Base-by-base conservation (phyloP, 2,113 vertebrate genomes). In the Eira barbara region DNA sequence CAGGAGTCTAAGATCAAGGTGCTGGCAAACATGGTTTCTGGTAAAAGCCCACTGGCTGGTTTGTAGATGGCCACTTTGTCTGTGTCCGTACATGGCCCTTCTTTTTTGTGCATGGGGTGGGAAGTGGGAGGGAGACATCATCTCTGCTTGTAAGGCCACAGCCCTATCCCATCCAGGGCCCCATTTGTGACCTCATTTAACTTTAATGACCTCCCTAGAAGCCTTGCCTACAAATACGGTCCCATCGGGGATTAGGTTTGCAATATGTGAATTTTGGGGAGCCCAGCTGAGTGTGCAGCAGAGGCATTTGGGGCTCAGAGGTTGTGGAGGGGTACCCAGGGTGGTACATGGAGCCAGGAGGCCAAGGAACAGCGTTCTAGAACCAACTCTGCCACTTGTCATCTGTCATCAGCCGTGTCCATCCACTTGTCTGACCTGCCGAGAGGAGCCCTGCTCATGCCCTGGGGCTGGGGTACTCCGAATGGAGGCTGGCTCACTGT, bases 281-380 rank as follows among this genome's bases (percentile, higher is more conserved):
- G 4, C n/a, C 14, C 2, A 6, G 1, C n/a, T 59, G 59, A 2
- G 6, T 25, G 1, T 42, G 7, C 0, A 27, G 11, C 25, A 15
- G 57, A 59, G 63, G 18, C 4, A 4, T 42, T 6, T 1, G 25
- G 71, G 25, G 29, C 12, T 34, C 15, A 0, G 61, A 14, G 25
- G 1, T 0, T 0, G 3, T 25, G 34, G 23, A 17, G 5, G 36
- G 31, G 25, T 0, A 0, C 3, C 31, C 2, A 1, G 17, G 45
- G 18, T 21, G 36, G 67, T 1, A 17, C n/a, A 0, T 20, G 23
- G 29, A 27, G 2, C 27, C 5, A 1, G 80, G 81, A 83, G 39
- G 10, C 57, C 10, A 0, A 20, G 52, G 14, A 10, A 25, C 11
- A 0, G 7, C 1, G 7, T 21, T n/a, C 67, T 31, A 20, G 82